Percentiles rank a stretch among this genome's conserved stretches.
phyloP scores from a whole-genome alignment of 2,113 vertebrate species.

The Pterocles gutturalis region DNA sequence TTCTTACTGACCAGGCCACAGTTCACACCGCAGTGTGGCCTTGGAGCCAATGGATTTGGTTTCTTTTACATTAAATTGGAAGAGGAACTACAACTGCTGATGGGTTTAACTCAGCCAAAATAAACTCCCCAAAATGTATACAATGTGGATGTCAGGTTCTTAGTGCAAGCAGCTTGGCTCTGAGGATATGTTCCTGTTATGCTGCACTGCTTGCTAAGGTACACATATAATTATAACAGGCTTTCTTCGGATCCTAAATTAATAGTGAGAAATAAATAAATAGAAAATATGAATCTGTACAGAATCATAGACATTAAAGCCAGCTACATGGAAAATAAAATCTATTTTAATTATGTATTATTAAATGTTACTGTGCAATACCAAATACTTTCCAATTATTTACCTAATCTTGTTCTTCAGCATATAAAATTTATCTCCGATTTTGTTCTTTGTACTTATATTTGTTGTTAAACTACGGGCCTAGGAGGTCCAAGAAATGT shows the following conservation, averaged over 20 bases:
- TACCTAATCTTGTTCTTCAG: neutral
- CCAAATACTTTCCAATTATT: neutral
- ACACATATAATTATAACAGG: neutral
- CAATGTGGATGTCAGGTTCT: neutral
- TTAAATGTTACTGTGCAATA: neutral
- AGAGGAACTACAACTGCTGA: neutral
- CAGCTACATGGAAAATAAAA: neutral
- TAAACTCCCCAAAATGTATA: neutral
- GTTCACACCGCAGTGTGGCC: accelerated
- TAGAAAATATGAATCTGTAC: neutral
- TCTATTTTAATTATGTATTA: neutral
- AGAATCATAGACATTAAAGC: neutral
- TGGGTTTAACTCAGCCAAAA: neutral
- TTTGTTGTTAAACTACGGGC: neutral
- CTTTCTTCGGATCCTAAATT: neutral
- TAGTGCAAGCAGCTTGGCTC: neutral
- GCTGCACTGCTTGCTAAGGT: neutral
- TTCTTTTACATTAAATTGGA: neutral
- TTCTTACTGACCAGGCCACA: neutral
- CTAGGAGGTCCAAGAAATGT: neutral
- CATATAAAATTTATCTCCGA: neutral
- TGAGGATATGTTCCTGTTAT: neutral
- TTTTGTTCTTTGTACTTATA: neutral
- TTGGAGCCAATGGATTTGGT: accelerated
- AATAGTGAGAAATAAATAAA: neutral